Conservation (phyloP, 2,888 invertebrate species). For the Cerceris rybyensis region DNA sequence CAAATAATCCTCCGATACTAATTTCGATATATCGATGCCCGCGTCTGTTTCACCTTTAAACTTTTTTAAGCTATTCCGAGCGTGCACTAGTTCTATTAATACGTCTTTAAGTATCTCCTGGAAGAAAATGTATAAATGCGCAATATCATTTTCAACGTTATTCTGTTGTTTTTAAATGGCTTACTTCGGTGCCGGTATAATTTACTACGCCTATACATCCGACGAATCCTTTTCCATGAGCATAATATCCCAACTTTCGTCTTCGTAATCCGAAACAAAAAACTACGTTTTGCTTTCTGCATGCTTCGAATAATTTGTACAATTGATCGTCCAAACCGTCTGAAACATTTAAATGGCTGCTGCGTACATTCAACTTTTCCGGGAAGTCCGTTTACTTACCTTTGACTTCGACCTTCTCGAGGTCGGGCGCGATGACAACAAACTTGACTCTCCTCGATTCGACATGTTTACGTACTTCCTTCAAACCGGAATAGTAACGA, state of each 20-base stretch:
- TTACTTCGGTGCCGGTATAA: constrained; percentile 72
- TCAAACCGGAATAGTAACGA: constrained; percentile 72
- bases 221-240: constrained; percentile 69
- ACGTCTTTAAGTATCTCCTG: constrained; percentile 70
- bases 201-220: constrained; percentile 72
- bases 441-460: constrained; percentile 70
- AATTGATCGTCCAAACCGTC: constrained; percentile 70
- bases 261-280: constrained; percentile 70
- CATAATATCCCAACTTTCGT: constrained; percentile 73
- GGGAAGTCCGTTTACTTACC: constrained; percentile 51
- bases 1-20: constrained; percentile 60
- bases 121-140: constrained; percentile 7
- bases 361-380: neutral
- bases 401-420: constrained; percentile 68
- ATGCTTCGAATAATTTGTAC: constrained; percentile 61
- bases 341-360: constrained; percentile 47
- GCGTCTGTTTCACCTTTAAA: constrained; percentile 38
- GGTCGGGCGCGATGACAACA: constrained; percentile 71
- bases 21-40: constrained; percentile 60
- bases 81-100: constrained; percentile 62
- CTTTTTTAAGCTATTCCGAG: constrained; percentile 65
- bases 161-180: neutral
- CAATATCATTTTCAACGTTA: no score
- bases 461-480: constrained; percentile 69
- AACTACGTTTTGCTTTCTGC: constrained; percentile 63